Evolutionary conservation across 37 sponge, comb jelly and placozoan genomes (phyloP).

Genomic region (Spongilla lacustris): DNA sequence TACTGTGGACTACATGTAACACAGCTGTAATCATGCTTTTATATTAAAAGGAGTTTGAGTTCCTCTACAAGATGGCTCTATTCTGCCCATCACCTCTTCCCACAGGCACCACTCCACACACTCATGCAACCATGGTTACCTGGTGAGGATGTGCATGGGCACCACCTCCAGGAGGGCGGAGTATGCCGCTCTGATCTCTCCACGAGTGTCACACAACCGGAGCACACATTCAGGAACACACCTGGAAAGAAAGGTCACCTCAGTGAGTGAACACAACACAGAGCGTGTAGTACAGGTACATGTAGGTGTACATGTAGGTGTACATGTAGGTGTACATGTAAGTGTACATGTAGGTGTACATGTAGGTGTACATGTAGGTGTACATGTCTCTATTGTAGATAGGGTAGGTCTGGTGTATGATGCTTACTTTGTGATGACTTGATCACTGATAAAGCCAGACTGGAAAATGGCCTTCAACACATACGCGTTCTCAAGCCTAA

Average conservation of each 20-base stretch:
- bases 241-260: not conserved
- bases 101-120: not conserved
- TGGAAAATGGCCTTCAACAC: conserved; percentile 74
- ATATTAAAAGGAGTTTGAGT: too few species aligned
- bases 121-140: conserved; percentile 27
- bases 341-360: not conserved
- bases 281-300: not conserved
- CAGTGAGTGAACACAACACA: not conserved
- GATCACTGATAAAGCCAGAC: conserved; percentile 45
- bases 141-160: conserved; percentile 73
- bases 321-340: not conserved
- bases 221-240: conserved; percentile 82
- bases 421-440: conserved; percentile 61
- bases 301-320: not conserved
- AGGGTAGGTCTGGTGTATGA: too few species aligned
- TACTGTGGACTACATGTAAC: too few species aligned
- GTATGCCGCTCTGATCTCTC: conserved; percentile 86
- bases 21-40: too few species aligned
- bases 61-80: too few species aligned
- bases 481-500: conserved; percentile 81
- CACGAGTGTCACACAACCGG: conserved; percentile 79
- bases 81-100: too few species aligned
- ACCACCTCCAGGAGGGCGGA: conserved; percentile 82
- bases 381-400: too few species aligned
- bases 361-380: not conserved